Percentiles rank a stretch among this genome's conserved stretches.
Evolutionary conservation across 2,797 vertebrate species (phyloP).

Genomic region (Pelodytes ibericus): DNA sequence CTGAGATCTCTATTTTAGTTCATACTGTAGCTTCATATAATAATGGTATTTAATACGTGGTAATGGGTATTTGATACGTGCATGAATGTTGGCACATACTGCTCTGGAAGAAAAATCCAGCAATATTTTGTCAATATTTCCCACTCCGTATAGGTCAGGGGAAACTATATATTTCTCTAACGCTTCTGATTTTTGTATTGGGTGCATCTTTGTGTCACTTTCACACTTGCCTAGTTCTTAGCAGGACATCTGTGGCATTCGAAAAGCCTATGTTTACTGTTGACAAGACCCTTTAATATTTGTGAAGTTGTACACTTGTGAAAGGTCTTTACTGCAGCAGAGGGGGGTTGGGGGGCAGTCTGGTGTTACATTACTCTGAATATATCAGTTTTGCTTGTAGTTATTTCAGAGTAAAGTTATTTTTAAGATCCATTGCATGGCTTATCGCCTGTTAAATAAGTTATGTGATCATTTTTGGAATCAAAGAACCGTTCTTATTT

Average conservation of each 20-base stretch:
- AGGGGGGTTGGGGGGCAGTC: not conserved
- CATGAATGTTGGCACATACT: not conserved
- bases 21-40: not conserved
- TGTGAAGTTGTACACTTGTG: slow-evolving; percentile 24
- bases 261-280: not conserved
- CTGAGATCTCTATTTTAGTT: not conserved
- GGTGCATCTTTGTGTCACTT: not conserved
- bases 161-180: too few species aligned
- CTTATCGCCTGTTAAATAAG: too few species aligned
- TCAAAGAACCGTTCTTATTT: too few species aligned
- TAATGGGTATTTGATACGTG: not conserved
- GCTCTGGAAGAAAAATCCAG: not conserved
- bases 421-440: not conserved
- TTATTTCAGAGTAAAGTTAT: not conserved
- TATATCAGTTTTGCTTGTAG: not conserved
- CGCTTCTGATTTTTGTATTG: not conserved
- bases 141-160: not conserved
- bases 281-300: slow-evolving; percentile 21
- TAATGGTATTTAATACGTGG: not conserved
- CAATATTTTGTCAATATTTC: not conserved
- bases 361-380: not conserved
- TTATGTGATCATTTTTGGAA: too few species aligned
- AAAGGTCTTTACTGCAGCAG: not conserved
- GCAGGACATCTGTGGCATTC: not conserved
- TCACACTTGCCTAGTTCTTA: not conserved